Percentiles rank a stretch among this genome's conserved stretches.
Conservation (phyloP, 2,797 vertebrate species). For the Sebastes iracundus region DNA sequence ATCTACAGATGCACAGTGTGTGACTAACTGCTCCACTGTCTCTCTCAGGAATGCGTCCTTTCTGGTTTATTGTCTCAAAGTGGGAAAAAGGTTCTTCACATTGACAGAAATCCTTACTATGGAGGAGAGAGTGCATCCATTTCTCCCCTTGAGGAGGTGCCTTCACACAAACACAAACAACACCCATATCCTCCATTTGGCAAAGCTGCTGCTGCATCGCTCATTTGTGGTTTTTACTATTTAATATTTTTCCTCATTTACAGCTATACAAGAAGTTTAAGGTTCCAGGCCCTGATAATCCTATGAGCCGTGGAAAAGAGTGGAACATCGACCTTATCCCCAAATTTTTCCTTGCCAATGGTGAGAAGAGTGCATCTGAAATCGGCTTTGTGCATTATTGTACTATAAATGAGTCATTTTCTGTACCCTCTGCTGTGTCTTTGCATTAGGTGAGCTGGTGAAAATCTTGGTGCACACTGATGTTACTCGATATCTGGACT, state of each 20-base stretch:
- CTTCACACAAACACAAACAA: neutral
- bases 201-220: neutral
- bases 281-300: slow-evolving; percentile 54
- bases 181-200: neutral
- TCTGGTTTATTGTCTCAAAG: slow-evolving; percentile 79
- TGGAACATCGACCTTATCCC: slow-evolving; percentile 85
- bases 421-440: neutral
- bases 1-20: slow-evolving; percentile 1
- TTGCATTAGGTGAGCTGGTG: slow-evolving; percentile 76
- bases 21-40: slow-evolving; percentile 17
- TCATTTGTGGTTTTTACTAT: neutral
- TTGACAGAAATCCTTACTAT: slow-evolving; percentile 79
- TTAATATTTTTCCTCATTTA: neutral
- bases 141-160: slow-evolving; percentile 80
- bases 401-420: neutral
- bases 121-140: slow-evolving; percentile 81
- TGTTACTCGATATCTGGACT: slow-evolving; percentile 85
- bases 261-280: slow-evolving; percentile 82
- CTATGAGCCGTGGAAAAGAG: slow-evolving; percentile 75
- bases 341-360: slow-evolving; percentile 81
- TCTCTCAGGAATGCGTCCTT: slow-evolving; percentile 81
- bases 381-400: neutral
- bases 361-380: slow-evolving; percentile 54
- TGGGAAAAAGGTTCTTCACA: slow-evolving; percentile 84
- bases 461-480: slow-evolving; percentile 83